Evolutionary conservation across 2,888 invertebrate species (phyloP), one percentile per base, ranked within the genome.

Genomic region (Notodromas monacha): DNA sequence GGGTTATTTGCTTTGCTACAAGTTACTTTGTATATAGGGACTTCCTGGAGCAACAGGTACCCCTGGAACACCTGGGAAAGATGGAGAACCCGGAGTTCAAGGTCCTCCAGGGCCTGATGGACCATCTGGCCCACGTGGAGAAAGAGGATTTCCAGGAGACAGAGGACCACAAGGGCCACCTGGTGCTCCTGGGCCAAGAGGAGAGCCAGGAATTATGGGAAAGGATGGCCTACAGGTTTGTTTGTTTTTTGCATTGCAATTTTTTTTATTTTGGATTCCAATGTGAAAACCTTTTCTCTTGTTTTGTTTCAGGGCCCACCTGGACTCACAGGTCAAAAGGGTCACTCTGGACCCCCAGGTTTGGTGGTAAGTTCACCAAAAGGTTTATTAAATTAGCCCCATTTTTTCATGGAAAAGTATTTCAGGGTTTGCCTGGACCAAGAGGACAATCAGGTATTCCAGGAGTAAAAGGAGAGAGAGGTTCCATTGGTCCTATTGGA

Each of bases 391-490:
- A n/a, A n/a, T n/a, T n/a, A n/a, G n/a, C n/a, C n/a, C n/a, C n/a
- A n/a, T n/a, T n/a, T n/a, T n/a, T n/a, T n/a, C n/a, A n/a, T n/a
- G n/a, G n/a, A n/a, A n/a, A n/a, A n/a, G n/a, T n/a, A n/a, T n/a
- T n/a, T n/a, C n/a, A n/a, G n/a, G 69, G 69, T 14, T 41, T 69
- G 31, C 68, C 68, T 14, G 70, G 70, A 11, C 44, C 56, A 14
- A 51, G 66, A 41, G 70, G 73, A 2, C 46, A 52, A 31, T 52
- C 60, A 5, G 74, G 73, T 2, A 43, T 55, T 14, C 42, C 60
- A 3, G 73, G 74, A 30, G 61, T 61, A 38, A 70, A 73, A 48
- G 70, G 76, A 32, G 68, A 72, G 42, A 54, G 68, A 38, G 70
- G 70, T 12, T 49, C 59, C 5, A 38, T 50, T 11, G 74, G 74